Evolutionary conservation across 2,113 vertebrate species (phyloP).

Genomic region (Phaetusa simplex): DNA sequence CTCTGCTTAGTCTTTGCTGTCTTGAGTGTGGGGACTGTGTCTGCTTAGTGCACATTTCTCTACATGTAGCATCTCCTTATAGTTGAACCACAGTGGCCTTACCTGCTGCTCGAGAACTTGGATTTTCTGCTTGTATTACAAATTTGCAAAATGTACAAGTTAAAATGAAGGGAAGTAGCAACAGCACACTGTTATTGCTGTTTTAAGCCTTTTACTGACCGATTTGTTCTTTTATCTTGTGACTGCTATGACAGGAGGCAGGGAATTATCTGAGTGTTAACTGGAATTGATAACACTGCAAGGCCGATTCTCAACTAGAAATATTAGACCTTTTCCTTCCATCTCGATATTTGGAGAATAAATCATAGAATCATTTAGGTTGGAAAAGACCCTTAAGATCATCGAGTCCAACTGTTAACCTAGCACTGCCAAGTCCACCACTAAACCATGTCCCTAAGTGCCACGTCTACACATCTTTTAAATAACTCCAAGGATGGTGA

Average conservation of each 20-base stretch:
- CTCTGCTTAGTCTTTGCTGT: neutral
- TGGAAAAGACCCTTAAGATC: too few species aligned
- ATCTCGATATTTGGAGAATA: neutral
- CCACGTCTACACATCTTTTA: too few species aligned
- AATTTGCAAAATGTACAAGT: neutral
- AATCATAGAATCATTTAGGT: neutral
- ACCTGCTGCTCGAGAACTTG: neutral
- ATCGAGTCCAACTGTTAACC: too few species aligned
- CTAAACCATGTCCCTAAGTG: too few species aligned
- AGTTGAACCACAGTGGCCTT: neutral
- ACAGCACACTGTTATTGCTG: neutral
- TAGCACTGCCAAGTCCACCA: too few species aligned
- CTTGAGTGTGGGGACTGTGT: neutral
- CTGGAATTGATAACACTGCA: neutral
- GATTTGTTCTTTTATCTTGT: neutral
- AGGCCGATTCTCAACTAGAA: neutral
- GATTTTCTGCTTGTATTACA: neutral
- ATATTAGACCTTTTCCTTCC: neutral
- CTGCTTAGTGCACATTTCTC: neutral
- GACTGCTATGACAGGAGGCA: neutral
- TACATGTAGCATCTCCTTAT: neutral
- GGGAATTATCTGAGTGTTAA: neutral
- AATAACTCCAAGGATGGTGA: too few species aligned
- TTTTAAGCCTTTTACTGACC: neutral
- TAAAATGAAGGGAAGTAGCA: neutral